A percentile compares a stretch with the other conserved stretches of the same genome.
Conservation (phyloP, 2,888 invertebrate species). For the Acrocyrtus sp. region DNA sequence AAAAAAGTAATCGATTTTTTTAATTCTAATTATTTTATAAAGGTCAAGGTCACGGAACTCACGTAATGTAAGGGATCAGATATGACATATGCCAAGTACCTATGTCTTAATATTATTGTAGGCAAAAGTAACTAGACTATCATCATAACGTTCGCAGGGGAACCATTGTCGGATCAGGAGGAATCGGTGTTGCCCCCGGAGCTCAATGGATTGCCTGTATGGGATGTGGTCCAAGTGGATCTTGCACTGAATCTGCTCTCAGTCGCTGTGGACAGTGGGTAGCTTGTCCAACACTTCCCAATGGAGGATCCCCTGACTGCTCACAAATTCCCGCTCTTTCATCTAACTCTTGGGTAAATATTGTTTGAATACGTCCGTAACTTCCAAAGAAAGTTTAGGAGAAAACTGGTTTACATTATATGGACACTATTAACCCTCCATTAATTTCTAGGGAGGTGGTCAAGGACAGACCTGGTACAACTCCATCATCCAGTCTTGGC, state of each 20-base stretch:
- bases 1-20: neutral
- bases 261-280: slow-evolving; percentile 31
- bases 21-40: neutral
- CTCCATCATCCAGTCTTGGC: slow-evolving; percentile 21
- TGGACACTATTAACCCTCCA: no score
- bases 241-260: slow-evolving; percentile 17
- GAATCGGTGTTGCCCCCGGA: slow-evolving; percentile 42
- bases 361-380: neutral
- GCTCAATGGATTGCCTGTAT: slow-evolving; percentile 47
- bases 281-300: slow-evolving; percentile 35
- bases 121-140: no score
- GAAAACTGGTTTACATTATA: neutral
- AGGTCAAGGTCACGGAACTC: slow-evolving; percentile 40
- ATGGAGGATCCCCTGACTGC: slow-evolving; percentile 21
- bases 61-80: no score
- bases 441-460: slow-evolving; percentile 33
- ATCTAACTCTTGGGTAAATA: slow-evolving; percentile 43
- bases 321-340: slow-evolving; percentile 29
- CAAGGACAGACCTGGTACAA: slow-evolving; percentile 24
- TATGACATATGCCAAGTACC: no score
- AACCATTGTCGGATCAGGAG: slow-evolving; percentile 31
- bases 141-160: no score
- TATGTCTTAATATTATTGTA: no score
- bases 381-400: neutral
- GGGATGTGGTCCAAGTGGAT: slow-evolving; percentile 32